Evolutionary conservation across 2,888 invertebrate genomes (phyloP), one percentile per base, ranked within the genome.

Genomic region (Drosophila austrosaltans): DNA sequence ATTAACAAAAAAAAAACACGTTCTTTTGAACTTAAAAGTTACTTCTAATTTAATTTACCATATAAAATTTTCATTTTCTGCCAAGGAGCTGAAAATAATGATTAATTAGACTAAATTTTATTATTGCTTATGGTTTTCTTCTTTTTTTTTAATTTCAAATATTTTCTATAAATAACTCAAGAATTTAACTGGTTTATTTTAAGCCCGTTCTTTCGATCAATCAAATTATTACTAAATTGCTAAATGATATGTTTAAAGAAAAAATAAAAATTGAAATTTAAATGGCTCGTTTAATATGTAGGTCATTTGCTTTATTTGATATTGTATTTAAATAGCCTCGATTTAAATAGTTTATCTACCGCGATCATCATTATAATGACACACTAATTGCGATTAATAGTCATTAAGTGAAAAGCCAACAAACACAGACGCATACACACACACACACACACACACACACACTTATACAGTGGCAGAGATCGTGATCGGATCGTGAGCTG

Each of bases 341-440:
- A 62, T 66, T 53, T 48, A 22, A 62, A 72, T 72, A 62, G 39
- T 40, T 42, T 59, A 59, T 59, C 59, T 42, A 25, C 22, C 66
- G 48, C 25, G 48, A 48, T 48, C 48, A 48, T 48, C 48, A 72
- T 72, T 72, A 54, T 72, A 72, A 72, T 72, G 67, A 60, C 72
- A 67, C 59, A 67, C 72, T 72, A 72, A 72, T 72, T 72, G 62
- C 72, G 71, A 48, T 25, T 72, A 72, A 58, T 71, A 61, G 72
- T 71, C 61, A 70, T 65, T 44, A 8, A 65, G 20, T 56, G 8
- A 36, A 28, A 32, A 10, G 20, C 57, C 20, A 25, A 22, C 25
- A 30, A 3, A 20, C 42, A 30, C 39, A 44, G 20, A 7, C 42
- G 16, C 16, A 20, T 6, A 44, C 44, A 44, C 48, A 22, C 22